Evolutionary conservation across 1,140 invertebrate species (phyloP).

Genomic region (Ips typographus): DNA sequence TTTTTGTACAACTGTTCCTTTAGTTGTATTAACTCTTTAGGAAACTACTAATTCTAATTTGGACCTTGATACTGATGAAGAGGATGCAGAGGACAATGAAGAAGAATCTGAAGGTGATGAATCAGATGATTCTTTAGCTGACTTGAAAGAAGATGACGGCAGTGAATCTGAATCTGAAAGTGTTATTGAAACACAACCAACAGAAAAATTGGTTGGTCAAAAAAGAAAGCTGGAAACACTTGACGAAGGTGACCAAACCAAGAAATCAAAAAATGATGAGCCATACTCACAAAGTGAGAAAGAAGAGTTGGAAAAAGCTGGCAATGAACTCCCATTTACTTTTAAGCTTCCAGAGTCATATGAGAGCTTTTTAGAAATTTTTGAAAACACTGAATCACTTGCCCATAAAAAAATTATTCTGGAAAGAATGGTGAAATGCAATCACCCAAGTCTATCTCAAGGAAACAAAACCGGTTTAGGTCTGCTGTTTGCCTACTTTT

Average conservation of each 20-base stretch:
- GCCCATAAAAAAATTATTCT: conserved; percentile 70
- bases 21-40: background rate
- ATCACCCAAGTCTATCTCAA: conserved; percentile 74
- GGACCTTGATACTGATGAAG: conserved; percentile 33
- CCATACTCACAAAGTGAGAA: conserved; percentile 22
- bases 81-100: conserved; percentile 45
- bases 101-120: conserved; percentile 45
- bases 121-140: conserved; percentile 49
- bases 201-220: conserved; percentile 29
- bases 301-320: conserved; percentile 57
- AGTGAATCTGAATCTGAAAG: conserved; percentile 50
- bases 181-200: conserved; percentile 32
- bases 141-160: conserved; percentile 46
- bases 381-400: conserved; percentile 60
- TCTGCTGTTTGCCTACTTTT: conserved; percentile 68
- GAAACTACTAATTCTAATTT: conserved; percentile 18
- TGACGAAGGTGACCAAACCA: conserved; percentile 20
- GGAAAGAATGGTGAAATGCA: conserved; percentile 82
- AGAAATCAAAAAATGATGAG: conserved; percentile 14
- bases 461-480: conserved; percentile 77
- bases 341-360: conserved; percentile 67
- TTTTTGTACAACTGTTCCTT: too few relatives aligned
- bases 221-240: conserved; percentile 35
- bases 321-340: conserved; percentile 69
- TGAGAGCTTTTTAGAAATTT: conserved; percentile 65